These are phyloP conservation scores for Andrena praecox DNA, from an alignment of 2,888 invertebrate species.

Conservation along the genomic window DNA sequence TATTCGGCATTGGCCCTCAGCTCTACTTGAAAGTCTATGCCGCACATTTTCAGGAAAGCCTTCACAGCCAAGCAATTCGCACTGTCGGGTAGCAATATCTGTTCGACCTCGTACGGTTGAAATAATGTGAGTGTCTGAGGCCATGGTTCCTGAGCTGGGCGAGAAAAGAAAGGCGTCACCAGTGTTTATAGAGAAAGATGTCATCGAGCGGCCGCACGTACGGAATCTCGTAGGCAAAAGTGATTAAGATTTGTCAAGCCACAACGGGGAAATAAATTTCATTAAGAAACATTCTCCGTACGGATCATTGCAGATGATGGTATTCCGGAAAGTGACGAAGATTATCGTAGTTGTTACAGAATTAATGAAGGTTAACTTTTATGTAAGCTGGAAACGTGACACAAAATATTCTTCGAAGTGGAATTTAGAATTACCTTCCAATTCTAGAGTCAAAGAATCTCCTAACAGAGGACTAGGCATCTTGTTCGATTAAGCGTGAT, in stretches of 20 bases:
- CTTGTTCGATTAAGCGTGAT: conserved; percentile 37
- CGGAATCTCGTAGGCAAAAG: background rate
- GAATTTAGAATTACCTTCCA: conserved; percentile 70
- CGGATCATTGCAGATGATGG: background rate
- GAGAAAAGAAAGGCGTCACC: conserved; percentile 72
- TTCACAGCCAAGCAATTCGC: conserved; percentile 97
- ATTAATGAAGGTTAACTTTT: conserved; percentile 42
- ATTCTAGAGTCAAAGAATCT: conserved; percentile 73
- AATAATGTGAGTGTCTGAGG: conserved; percentile 94
- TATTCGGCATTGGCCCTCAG: conserved; percentile 96
- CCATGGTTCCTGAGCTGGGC: conserved; percentile 94
- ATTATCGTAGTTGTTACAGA: background rate
- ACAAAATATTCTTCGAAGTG: background rate
- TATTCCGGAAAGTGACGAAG: background rate
- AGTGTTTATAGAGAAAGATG: background rate
- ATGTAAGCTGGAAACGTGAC: background rate
- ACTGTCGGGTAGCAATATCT: conserved; percentile 96
- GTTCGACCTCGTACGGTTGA: conserved; percentile 96
- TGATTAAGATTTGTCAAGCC: too few species aligned
- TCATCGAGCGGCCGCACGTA: background rate
- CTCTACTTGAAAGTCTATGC: conserved; percentile 92
- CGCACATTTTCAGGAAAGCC: conserved; percentile 97
- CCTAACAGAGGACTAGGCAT: conserved; percentile 80
- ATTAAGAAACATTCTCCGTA: too few species aligned
- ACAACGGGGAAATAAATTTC: background rate